Base-by-base conservation (phyloP, 1,140 invertebrate species). In the Trichonephila clavipes region DNA sequence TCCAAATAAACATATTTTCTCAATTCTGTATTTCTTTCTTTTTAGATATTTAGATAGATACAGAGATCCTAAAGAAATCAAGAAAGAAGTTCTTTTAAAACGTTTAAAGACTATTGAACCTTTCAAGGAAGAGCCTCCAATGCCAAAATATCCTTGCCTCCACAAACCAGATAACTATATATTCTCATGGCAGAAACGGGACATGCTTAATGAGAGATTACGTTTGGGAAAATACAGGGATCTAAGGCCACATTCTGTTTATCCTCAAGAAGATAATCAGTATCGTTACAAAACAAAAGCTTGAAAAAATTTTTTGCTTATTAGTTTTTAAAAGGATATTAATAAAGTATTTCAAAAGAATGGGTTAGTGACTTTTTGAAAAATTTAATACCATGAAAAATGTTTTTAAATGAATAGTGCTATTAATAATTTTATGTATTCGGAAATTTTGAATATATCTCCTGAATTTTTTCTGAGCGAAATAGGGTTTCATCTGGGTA, bases 11-110 rank as follows among this genome's bases (percentile, higher is more conserved):
- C 5, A 51, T 51, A 51, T 51, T 51, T 51, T 0, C 7, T 51
- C 10, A 10, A 5, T 51, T 51, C 10, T 51, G 10, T 51, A 51
- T 51, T 51, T 51, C 51, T 51, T 10, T 94, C 95, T 95, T 82
- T 72, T 16, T 89, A 97, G 97, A 88, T 99, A 99, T 96, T 96
- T 99, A 96, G 98, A 99, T 95, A 97, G 97, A 95, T 99, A 99
- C 95, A 97, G 98, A 94, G 98, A 99, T 96, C 97, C 97, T 0
- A 99, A 98, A 96, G 97, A 99, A 94, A 96, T 98, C 0, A 97
- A 97, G 82, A 98, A 99, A 95, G 98, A 99, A 95, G 98, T 97
- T 95, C 96, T 99, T 28, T 95, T 98, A 83, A 97, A 97, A 66
- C 98, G 98, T 95, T 95, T 99, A 90, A 97, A 97, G 95, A 97